A percentile compares a stretch with the other conserved stretches of the same genome.
phyloP scores from a whole-genome alignment of 2,888 invertebrate species.

The Polylopha cassiicola region DNA sequence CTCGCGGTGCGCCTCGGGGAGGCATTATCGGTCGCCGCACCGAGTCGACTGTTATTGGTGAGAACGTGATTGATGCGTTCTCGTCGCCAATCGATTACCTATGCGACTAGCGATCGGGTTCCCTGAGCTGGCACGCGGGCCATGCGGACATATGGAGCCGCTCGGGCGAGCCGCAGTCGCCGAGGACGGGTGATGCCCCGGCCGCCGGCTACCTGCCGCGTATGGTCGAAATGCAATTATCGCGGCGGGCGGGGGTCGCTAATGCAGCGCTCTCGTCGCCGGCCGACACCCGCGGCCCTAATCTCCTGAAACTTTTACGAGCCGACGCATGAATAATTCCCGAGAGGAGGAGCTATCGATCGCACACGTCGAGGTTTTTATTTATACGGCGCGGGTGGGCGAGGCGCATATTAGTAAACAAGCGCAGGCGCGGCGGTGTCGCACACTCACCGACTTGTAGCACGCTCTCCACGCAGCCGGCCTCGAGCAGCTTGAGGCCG shows the following conservation, averaged over 20 bases:
- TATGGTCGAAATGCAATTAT: slow-evolving; percentile 3
- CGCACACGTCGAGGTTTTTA: slow-evolving; percentile 77
- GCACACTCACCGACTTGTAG: slow-evolving; percentile 90
- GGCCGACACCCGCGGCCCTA: slow-evolving; percentile 46
- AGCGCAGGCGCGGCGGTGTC: slow-evolving; percentile 67
- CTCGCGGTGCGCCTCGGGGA: slow-evolving; percentile 39
- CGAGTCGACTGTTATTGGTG: slow-evolving; percentile 17
- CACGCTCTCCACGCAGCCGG: slow-evolving; percentile 89
- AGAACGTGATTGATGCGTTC: slow-evolving; percentile 38
- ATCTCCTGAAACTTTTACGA: slow-evolving; percentile 69
- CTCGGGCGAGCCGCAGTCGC: too few species aligned
- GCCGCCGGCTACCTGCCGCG: slow-evolving; percentile 14
- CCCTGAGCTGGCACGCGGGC: too few species aligned
- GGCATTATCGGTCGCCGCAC: slow-evolving; percentile 36
- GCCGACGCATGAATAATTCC: slow-evolving; percentile 75
- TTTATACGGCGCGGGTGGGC: slow-evolving; percentile 76
- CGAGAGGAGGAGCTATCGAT: slow-evolving; percentile 76
- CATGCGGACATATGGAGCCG: too few species aligned
- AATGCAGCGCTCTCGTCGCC: slow-evolving; percentile 17
- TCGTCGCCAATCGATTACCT: slow-evolving; percentile 47
- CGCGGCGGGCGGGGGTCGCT: slow-evolving; percentile 3
- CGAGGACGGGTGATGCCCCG: slow-evolving; percentile 13
- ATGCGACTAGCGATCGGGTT: slow-evolving; percentile 45
- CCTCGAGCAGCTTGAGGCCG: slow-evolving; percentile 89
- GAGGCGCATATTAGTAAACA: slow-evolving; percentile 77